These are phyloP conservation scores for Blastobasis adustella DNA, from an alignment of 2,888 invertebrate genomes.

Conservation along the genomic window DNA sequence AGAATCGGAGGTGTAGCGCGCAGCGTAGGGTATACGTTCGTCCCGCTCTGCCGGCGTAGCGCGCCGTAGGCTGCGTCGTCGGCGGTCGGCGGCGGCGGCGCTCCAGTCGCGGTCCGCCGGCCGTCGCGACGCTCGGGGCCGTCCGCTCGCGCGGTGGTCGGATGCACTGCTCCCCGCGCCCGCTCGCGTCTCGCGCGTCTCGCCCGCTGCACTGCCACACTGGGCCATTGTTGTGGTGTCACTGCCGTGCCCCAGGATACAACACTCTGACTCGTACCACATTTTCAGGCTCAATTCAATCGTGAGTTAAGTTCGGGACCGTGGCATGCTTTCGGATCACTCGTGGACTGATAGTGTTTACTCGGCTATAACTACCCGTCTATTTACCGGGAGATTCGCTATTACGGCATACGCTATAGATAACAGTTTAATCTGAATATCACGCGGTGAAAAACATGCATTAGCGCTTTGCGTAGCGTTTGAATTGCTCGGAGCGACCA, in stretches of 20 bases:
- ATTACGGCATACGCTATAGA: conserved; percentile 48
- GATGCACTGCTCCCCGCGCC: conserved; percentile 51
- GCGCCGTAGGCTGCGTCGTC: conserved; percentile 66
- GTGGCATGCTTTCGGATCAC: conserved; percentile 52
- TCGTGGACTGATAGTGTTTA: conserved; percentile 18
- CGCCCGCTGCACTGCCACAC: conserved; percentile 46
- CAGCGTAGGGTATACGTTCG: conserved; percentile 47
- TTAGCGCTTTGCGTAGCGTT: conserved; percentile 48
- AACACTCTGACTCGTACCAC: background rate
- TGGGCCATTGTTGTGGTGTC: conserved; percentile 29
- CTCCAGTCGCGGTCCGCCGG: conserved; percentile 74
- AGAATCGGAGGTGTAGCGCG: conserved; percentile 52
- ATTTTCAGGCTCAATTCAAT: conserved; percentile 6
- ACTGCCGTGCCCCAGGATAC: conserved; percentile 8
- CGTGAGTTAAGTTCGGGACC: conserved; percentile 11
- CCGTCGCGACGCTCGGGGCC: conserved; percentile 72
- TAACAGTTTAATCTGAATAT: conserved; percentile 66
- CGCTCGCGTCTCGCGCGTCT: conserved; percentile 46
- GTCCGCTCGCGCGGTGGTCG: conserved; percentile 19
- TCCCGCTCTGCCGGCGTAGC: conserved; percentile 67
- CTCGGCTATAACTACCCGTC: conserved; percentile 13
- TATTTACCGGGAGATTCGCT: conserved; percentile 22
- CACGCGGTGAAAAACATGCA: conserved; percentile 60
- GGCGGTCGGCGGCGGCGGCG: conserved; percentile 50
- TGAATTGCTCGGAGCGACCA: conserved; percentile 17